phyloP scores from a whole-genome alignment of 1,140 invertebrate species.

The Eupeodes corollae region DNA sequence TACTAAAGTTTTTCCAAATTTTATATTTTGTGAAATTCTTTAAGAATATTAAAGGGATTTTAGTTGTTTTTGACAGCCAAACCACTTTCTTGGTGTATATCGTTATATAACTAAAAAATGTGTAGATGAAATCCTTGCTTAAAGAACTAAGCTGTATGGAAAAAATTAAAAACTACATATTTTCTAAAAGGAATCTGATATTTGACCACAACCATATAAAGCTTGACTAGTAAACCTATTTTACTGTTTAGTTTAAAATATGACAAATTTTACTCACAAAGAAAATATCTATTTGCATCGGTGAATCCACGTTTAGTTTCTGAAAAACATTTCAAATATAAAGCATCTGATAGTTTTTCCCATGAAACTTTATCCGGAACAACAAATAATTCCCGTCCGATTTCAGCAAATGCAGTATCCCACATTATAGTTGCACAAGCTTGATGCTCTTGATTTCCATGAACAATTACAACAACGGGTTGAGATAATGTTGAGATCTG shows the following conservation, averaged over 20 bases:
- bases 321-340: slow-evolving; percentile 80
- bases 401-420: slow-evolving; percentile 94
- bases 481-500: slow-evolving; percentile 85
- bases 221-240: no score
- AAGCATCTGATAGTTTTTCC: slow-evolving; percentile 74
- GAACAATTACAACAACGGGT: slow-evolving; percentile 95
- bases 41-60: no score
- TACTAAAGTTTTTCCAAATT: no score
- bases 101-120: no score
- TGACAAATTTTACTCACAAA: slow-evolving; percentile 65
- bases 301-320: slow-evolving; percentile 71
- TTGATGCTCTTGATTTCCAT: slow-evolving; percentile 95
- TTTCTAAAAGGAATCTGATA: no score
- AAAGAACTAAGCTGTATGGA: no score
- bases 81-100: no score
- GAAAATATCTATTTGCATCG: slow-evolving; percentile 74
- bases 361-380: slow-evolving; percentile 84
- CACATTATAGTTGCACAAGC: slow-evolving; percentile 95
- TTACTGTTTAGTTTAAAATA: slow-evolving; percentile 4
- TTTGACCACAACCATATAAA: no score
- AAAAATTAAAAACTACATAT: no score
- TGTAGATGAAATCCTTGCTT: no score
- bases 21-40: no score
- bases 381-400: slow-evolving; percentile 75
- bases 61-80: no score